Evolutionary conservation across 2,888 invertebrate species (phyloP), one percentile per base, ranked within the genome.

Genomic region (Flexamia atlantica): DNA sequence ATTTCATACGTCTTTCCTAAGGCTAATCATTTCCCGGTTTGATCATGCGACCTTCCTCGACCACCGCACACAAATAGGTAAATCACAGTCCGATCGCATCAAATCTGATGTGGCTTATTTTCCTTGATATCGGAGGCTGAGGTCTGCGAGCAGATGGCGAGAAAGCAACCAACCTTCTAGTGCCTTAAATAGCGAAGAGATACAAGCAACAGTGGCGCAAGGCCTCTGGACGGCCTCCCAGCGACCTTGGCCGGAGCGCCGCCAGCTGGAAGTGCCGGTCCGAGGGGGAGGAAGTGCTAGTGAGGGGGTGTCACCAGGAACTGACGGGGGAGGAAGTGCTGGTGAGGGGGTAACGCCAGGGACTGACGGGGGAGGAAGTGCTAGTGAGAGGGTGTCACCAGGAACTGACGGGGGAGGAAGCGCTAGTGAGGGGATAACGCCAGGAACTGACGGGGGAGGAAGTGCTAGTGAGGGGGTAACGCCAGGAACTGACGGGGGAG

Each of bases 141-240:
- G 70, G 70, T 20, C 23, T 36, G 14, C 20, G 53, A 57, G 57
- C 79, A 79, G 79, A 79, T 79, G 79, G 79, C 79, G 79, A 79
- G 79, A 79, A 79, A 79, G 79, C 79, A n/a, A 79, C 20, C 79
- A 79, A 79, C 79, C 79, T 79, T 79, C 79, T 79, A 57, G 79
- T 30, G 57, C 79, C 79, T 79, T 79, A 79, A 79, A 79, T 79
- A 79, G 79, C 79, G 79, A 79, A 57, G 74, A 76, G 74, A 46
- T 46, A 42, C 74, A 28, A 46, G 46, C 28, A 36, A 36, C 79
- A 79, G 79, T 79, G 79, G 79, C 79, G 79, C 79, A 79, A 79
- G 79, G 79, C 50, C 57, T 12, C 32, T 50, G 20, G 30, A 28
- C 79, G 79, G 25, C 79, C 79, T 79, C 36, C 20, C 32, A 23